Evolutionary conservation across 2,113 vertebrate genomes (phyloP), one percentile per base, ranked within the genome.

Genomic region (Nothoprocta perdicaria): DNA sequence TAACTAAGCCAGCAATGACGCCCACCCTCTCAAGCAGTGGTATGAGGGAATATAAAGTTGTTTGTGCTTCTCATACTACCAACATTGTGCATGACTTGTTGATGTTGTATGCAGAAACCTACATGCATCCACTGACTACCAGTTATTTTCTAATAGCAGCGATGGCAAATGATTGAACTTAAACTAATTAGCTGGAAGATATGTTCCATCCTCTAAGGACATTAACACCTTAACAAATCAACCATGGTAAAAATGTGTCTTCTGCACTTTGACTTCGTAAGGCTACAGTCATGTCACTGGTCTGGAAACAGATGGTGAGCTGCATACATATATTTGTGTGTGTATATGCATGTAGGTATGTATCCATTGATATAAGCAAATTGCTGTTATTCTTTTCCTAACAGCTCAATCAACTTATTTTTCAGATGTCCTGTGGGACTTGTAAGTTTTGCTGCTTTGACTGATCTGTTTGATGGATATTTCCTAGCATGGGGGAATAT

Each of bases 261-360:
- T 15, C 29, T 21, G 52, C 43, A 50, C 29, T 90, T 94, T 55
- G 45, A 48, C 65, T 86, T 93, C 41, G 27, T 26, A 61, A 80
- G 17, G 26, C 58, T 62, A 31, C 18, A 69, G 33, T 66, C 38
- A 45, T 29, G 26, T 77, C 73, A 52, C n/a, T 88, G 58, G 26
- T 80, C 74, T 74, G 80, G 65, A 29, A 90, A 86, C 17, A 87
- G 76, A 57, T 46, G 3, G 68, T 48, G 22, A 96, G 40, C 73
- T 4, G 5, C 5, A 16, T 85, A 73, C 55, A 31, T 61, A 40
- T 57, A 41, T 15, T n/a, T 26, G 33, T 55, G 29, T 43, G 31
- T 66, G 6, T 57, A 50, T 43, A 71, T 58, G 43, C 31, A 21
- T 62, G 27, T 57, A 86, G 48, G 40, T 35, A 24, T 62, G 9